Evolutionary conservation across 1,140 invertebrate genomes (phyloP).

Genomic region (Drosophila tropicalis): DNA sequence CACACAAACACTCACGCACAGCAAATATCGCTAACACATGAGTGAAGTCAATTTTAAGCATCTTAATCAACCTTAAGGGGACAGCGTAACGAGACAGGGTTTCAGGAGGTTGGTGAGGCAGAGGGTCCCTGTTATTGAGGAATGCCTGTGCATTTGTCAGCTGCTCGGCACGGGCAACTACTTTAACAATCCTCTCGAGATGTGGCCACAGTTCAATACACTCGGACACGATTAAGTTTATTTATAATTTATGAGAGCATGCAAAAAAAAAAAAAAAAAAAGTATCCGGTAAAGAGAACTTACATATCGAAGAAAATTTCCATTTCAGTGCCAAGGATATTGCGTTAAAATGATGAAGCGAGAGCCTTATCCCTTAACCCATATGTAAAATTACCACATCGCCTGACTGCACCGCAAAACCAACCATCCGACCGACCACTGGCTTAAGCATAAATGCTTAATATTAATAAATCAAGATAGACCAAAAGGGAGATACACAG

Average conservation of each 20-base stretch:
- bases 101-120: not conserved
- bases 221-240: constrained; percentile 70
- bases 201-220: constrained; percentile 56
- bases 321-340: constrained; percentile 58
- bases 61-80: constrained; percentile 56
- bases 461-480: constrained; percentile 25
- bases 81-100: not conserved
- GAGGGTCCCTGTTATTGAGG: not conserved
- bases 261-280: constrained; percentile 21
- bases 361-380: constrained; percentile 15
- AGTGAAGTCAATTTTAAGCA: constrained; percentile 70
- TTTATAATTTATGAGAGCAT: constrained; percentile 72
- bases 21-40: constrained; percentile 62
- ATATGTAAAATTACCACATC: constrained; percentile 13
- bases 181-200: constrained; percentile 42
- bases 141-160: constrained; percentile 53
- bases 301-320: constrained; percentile 40
- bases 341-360: constrained; percentile 65
- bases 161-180: constrained; percentile 37
- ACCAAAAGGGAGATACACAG: not conserved
- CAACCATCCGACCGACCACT: not conserved
- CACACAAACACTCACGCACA: constrained; percentile 23
- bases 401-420: constrained; percentile 3
- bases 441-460: constrained; percentile 8
- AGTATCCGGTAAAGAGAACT: constrained; percentile 20